Evolutionary conservation across 2,797 vertebrate species (phyloP), one percentile per base, ranked within the genome.

Genomic region (Austrolebias charrua): DNA sequence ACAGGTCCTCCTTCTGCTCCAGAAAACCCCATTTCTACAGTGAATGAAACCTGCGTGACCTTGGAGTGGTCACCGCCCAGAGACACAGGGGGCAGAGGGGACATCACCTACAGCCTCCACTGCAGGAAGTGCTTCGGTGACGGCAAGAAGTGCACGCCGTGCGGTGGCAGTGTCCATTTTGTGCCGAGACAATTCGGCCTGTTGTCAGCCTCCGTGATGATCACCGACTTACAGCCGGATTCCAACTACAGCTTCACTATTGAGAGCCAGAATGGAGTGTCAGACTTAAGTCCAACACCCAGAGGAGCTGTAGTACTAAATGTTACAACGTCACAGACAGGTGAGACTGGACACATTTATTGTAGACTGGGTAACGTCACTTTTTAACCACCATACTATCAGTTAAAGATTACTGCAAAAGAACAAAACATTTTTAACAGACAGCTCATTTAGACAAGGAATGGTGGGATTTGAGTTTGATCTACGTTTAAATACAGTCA

Each of bases 201-300:
- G 2, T 75, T 79, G 0, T 86, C 82, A 0, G 66, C 92, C 28
- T 83, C 80, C 1, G 90, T 94, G 56, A 68, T 92, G 63, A 86
- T 94, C 66, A 93, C 92, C 0, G 92, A 94, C 68, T 86, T 95
- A 53, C 92, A 92, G 79, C 92, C 94, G 0, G 92, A 94, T 73
- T 94, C 92, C 33, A 94, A 94, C 85, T 95, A 94, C 80, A 92
- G 90, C 65, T 94, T 94, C 77, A 92, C 89, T 31, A 63, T 94
- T 1, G 93, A 95, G 85, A 92, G 92, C 49, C 86, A 94, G 68
- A 94, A 93, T 0, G 93, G 93, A 1, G 92, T 93, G 12, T 94
- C 94, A 0, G 92, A 93, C 61, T 73, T 93, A 8, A 94, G 92
- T 59, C 84, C 89, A 5, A 83, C 79, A 1, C 89, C 87, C 0